Percentiles rank a stretch among this genome's conserved stretches.
Conservation (phyloP, 2,888 invertebrate species). For the Psococerastis gibbosa region DNA sequence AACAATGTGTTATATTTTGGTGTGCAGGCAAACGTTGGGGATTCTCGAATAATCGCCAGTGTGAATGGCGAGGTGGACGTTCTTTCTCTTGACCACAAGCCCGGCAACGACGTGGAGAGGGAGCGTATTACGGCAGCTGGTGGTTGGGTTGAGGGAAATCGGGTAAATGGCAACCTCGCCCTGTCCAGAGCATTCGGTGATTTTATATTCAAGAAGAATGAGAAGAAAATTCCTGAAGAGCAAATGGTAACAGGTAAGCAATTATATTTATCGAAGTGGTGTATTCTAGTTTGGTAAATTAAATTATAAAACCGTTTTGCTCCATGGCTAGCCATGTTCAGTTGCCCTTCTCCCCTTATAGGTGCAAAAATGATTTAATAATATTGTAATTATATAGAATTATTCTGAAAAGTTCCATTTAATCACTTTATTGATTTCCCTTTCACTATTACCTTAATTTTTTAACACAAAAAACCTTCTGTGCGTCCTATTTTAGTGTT, state of each 20-base stretch:
- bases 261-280: too few species aligned
- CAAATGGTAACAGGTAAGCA: slow-evolving; percentile 87
- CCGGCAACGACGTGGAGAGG: slow-evolving; percentile 70
- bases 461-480: too few species aligned
- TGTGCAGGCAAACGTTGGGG: slow-evolving; percentile 87
- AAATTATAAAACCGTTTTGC: too few species aligned
- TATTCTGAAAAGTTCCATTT: too few species aligned
- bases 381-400: too few species aligned
- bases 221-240: slow-evolving; percentile 65
- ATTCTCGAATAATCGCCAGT: slow-evolving; percentile 86
- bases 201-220: slow-evolving; percentile 88
- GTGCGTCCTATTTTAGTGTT: too few species aligned
- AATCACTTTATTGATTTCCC: too few species aligned
- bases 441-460: too few species aligned
- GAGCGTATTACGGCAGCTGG: slow-evolving; percentile 84
- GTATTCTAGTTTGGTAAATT: too few species aligned
- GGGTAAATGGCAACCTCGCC: slow-evolving; percentile 96
- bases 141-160: slow-evolving; percentile 91
- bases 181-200: slow-evolving; percentile 92
- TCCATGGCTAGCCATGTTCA: too few species aligned
- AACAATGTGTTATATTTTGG: too few species aligned
- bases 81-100: slow-evolving; percentile 87
- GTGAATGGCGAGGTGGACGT: slow-evolving; percentile 58
- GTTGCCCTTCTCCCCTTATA: too few species aligned
- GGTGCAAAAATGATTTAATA: background rate